These are phyloP conservation scores for Centropus bengalensis DNA, from an alignment of 2,113 vertebrate species.

Conservation along the genomic window DNA sequence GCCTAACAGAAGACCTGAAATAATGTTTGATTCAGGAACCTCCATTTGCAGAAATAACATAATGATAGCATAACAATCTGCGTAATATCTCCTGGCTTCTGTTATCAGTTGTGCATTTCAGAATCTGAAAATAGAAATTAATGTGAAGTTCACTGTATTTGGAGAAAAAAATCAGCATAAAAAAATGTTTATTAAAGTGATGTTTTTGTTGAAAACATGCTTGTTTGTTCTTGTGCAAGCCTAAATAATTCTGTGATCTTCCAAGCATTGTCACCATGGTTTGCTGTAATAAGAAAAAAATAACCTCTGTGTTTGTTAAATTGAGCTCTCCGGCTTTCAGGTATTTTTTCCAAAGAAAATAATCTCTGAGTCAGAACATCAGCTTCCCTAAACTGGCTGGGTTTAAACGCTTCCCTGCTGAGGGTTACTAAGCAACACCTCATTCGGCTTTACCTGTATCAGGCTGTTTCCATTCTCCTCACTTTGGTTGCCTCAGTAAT, in stretches of 20 bases:
- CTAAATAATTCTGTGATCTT: background rate
- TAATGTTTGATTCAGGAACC: background rate
- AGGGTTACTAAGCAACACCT: slow-evolving; percentile 69
- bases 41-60: background rate
- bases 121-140: background rate
- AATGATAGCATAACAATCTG: background rate
- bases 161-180: background rate
- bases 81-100: background rate
- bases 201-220: background rate
- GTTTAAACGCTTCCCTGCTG: slow-evolving; percentile 60
- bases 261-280: background rate
- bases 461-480: slow-evolving; percentile 43
- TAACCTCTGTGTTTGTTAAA: background rate
- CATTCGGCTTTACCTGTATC: slow-evolving; percentile 54
- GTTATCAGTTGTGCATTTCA: background rate
- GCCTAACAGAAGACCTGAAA: background rate
- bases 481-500: slow-evolving; percentile 38
- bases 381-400: slow-evolving; percentile 22
- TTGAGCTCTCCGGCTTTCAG: background rate
- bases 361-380: slow-evolving; percentile 45
- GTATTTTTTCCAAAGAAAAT: slow-evolving; percentile 42
- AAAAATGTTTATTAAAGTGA: background rate
- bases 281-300: background rate
- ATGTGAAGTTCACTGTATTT: background rate
- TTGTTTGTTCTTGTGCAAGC: background rate